Base-by-base conservation (phyloP, 35 echinoderm and acorn worm species). In the Stichopus chloronotus region DNA sequence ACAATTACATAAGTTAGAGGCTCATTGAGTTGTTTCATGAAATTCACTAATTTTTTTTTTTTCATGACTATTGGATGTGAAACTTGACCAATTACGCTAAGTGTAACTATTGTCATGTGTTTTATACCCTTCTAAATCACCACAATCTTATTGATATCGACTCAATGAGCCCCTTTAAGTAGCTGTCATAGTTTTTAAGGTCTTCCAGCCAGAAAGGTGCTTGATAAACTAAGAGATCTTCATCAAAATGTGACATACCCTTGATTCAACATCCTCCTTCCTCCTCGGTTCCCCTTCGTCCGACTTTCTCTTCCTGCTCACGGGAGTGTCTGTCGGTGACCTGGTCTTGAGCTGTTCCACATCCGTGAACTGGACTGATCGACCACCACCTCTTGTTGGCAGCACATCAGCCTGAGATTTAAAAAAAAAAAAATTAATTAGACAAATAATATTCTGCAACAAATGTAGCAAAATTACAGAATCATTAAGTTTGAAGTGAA, bases 301-400 rank as follows among this genome's bases (percentile, higher is more conserved):
- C 5, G 93, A 94, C 14, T 68, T 71, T 25, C 93, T 92, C 55
- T 98, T 94, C 22, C 76, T 79, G 60, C 72, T 88, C 21, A 59
- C 68, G 5, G 79, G 79, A 5, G 90, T 72, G 53, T 90, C 58
- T 63, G 92, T 81, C 5, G 83, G 93, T 19, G 90, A 92, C 3
- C 96, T 92, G 6, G 80, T 90, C 23, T 58, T 94, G 76, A 99
- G 78, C 78, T 90, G 93, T 82, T 96, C 95, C 30, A 96, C 92
- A 76, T 96, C 97, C 57, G 92, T 99, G 84, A 99, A 99, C 86
- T 99, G 97, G 7, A 99, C 95, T 7, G 97, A 71, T 21, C 94
- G 91, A 59, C 97, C 97, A 63, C 97, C 97, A 25, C 97, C 94
- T 58, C 95, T 93, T 6, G 97, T 99, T 11, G 91, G 83, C 30